Base-by-base conservation (phyloP, 2,113 vertebrate species). In the Stegastes partitus region DNA sequence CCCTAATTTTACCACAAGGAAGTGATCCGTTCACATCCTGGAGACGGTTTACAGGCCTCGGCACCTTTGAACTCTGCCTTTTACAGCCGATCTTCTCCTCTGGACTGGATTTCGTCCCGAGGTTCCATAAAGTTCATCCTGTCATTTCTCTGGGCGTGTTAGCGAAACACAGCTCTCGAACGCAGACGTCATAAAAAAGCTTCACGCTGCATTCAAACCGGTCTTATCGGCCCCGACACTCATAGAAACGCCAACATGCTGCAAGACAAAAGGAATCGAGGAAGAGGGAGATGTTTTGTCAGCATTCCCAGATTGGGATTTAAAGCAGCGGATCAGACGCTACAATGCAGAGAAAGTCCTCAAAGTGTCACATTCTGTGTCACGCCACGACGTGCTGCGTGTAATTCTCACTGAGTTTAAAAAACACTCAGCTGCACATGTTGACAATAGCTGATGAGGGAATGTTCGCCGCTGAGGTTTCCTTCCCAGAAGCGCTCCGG, bases 281-380 rank as follows among this genome's bases (percentile, higher is more conserved):
- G 77, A 50, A 34, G 53, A 74, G 47, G 51, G n/a, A 54, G 53
- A 19, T 63, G 22, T 78, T 63, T 49, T 81, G 85, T 81, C 89
- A 73, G 75, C 55, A 39, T 73, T 86, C 83, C 84, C 87, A 88
- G 82, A 72, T n/a, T 34, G 14, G 71, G 61, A 15, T 83, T 88
- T 74, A 85, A 58, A 70, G 45, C n/a, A 2, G 15, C 25, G 15
- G 45, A 66, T 54, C 28, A 19, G 14, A 70, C 5, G 37, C n/a
- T n/a, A n/a, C n/a, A 69, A 66, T 26, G 62, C 44, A 71, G n/a
- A 77, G 19, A 74, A 73, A 55, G 63, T 18, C 57, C 75, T 79
- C 9, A 57, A 77, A 85, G 64, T 76, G 84, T 76, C 83, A 79
- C 67, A 71, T 50, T 79, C 1, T 31, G 57, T 73, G 77, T 80